phyloP scores from a whole-genome alignment of 2,113 vertebrate genomes.

The Bothrops jararaca region DNA sequence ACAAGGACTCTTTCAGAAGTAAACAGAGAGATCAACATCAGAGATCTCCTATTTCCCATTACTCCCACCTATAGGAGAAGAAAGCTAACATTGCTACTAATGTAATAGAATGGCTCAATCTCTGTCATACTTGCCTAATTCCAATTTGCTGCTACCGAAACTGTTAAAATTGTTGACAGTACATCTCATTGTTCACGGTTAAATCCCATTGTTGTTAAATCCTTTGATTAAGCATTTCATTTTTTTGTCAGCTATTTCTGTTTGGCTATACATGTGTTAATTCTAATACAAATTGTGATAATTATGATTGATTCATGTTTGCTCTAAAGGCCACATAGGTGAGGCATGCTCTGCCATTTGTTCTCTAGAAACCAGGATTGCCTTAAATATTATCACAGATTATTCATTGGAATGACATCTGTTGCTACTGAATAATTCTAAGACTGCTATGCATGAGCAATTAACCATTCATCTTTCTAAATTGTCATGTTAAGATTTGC shows the following conservation, averaged over 20 bases:
- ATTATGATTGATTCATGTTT: neutral
- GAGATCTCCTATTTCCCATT: neutral
- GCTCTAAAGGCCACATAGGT: neutral
- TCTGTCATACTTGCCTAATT: neutral
- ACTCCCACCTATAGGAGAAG: neutral
- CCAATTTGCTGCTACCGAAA: neutral
- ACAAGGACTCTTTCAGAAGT: neutral
- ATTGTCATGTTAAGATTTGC: neutral
- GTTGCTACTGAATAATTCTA: constrained; percentile 7
- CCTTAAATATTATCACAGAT: neutral
- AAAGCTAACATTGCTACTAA: neutral
- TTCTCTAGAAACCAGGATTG: neutral
- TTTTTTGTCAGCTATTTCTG: neutral
- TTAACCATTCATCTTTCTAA: neutral
- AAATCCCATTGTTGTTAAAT: neutral
- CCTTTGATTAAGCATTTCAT: neutral
- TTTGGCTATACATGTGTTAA: neutral
- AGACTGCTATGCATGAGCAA: neutral
- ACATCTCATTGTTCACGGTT: neutral
- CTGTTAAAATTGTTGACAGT: neutral
- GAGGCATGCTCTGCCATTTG: neutral
- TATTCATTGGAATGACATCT: neutral
- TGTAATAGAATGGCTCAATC: neutral
- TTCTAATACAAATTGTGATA: neutral
- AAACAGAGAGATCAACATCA: neutral